phyloP scores from a whole-genome alignment of 2,797 vertebrate species.

The Micropoecilia bifurca region DNA sequence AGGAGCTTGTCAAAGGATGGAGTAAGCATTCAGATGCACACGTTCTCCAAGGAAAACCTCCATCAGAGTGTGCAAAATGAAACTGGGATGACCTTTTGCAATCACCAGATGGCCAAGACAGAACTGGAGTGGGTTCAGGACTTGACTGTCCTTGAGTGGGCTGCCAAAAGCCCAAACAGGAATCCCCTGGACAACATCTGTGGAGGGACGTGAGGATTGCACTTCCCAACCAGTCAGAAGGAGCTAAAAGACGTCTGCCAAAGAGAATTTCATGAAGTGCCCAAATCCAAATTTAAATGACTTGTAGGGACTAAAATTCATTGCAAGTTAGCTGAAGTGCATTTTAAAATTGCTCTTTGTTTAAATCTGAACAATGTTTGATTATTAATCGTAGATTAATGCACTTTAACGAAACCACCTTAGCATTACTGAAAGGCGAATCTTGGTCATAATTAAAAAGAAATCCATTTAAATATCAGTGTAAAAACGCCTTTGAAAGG shows the following conservation, averaged over 20 bases:
- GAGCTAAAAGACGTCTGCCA: not conserved
- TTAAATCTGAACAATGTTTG: not conserved
- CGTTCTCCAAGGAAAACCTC: not conserved
- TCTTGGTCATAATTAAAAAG: not conserved
- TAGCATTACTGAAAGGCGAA: not conserved
- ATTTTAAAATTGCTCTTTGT: conserved; percentile 8
- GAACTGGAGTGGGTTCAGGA: conserved; percentile 12
- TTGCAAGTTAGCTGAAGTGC: not conserved
- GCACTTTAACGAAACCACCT: not conserved
- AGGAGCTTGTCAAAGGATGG: conserved; percentile 4
- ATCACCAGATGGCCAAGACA: conserved; percentile 8
- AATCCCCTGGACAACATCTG: conserved; percentile 6
- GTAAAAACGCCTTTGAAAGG: not conserved
- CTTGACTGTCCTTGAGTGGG: conserved; percentile 3
- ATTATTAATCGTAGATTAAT: not conserved
- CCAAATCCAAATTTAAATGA: not conserved
- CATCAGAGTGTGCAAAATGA: conserved; percentile 3
- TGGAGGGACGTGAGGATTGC: not conserved
- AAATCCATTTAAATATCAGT: not conserved
- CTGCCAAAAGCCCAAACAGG: conserved; percentile 1
- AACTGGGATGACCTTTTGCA: conserved; percentile 7
- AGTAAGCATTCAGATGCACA: not conserved
- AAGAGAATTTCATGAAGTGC: not conserved
- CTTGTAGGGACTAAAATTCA: not conserved
- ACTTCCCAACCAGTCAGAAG: not conserved